Evolutionary conservation across 2,113 vertebrate genomes (phyloP).

Genomic region (Anhinga rufa): DNA sequence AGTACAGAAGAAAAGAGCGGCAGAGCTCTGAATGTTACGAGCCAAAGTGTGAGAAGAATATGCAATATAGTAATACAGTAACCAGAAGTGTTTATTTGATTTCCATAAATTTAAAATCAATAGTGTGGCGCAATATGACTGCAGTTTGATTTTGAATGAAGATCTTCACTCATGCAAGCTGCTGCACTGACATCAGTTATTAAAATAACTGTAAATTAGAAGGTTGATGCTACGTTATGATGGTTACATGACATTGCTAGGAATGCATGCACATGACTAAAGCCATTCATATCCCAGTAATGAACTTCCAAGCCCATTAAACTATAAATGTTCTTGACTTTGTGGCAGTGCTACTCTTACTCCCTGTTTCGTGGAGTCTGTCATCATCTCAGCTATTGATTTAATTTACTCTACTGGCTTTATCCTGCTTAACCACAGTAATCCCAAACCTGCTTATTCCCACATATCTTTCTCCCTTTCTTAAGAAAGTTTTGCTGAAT

Average conservation of each 20-base stretch:
- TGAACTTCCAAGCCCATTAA: background rate
- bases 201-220: background rate
- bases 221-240: fast-evolving
- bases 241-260: background rate
- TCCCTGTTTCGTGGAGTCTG: background rate
- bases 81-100: background rate
- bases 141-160: background rate
- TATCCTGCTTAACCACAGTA: conserved; percentile 27
- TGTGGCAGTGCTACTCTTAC: background rate
- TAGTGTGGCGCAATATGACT: background rate
- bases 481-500: background rate
- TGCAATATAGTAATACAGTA: background rate
- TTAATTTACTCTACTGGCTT: conserved; percentile 37
- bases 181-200: background rate
- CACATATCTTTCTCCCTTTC: background rate
- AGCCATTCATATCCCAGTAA: background rate
- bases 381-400: conserved; percentile 7
- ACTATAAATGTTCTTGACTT: background rate
- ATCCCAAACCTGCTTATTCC: conserved; percentile 10
- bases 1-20: background rate
- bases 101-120: background rate
- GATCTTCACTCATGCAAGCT: background rate
- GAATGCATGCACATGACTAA: background rate
- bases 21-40: background rate
- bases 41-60: background rate